These are phyloP conservation scores for Lasiurus cinereus DNA, from an alignment of 2,113 vertebrate species.

Conservation along the genomic window DNA sequence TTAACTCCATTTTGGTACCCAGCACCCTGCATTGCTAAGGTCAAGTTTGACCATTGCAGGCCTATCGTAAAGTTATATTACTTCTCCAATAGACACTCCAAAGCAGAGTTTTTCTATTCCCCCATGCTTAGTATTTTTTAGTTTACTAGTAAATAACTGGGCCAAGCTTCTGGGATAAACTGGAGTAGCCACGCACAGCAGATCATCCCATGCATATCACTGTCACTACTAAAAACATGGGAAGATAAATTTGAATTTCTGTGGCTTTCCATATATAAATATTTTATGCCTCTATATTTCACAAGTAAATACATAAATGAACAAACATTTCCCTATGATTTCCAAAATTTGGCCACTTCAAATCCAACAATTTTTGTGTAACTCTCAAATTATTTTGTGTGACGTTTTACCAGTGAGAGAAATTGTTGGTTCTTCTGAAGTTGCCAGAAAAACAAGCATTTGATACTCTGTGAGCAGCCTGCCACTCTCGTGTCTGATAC, in stretches of 20 bases:
- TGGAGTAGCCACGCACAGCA: not conserved
- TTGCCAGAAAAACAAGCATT: not conserved
- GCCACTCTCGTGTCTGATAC: not conserved
- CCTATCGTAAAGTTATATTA: not conserved
- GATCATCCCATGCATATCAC: not conserved
- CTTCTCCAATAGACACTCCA: not conserved
- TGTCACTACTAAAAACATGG: not conserved
- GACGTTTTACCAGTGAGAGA: not conserved
- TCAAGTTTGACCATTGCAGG: not conserved
- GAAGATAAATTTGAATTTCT: not conserved
- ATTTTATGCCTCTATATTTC: not conserved
- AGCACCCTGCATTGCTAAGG: not conserved
- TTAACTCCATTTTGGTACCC: not conserved
- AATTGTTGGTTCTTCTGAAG: slow-evolving; percentile 8
- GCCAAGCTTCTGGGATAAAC: not conserved
- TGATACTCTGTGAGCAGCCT: not conserved
- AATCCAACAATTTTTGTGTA: not conserved
- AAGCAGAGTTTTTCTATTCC: not conserved
- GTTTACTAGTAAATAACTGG: slow-evolving; percentile 21
- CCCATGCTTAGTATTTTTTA: not conserved
- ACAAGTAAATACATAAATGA: not conserved
- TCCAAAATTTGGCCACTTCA: not conserved
- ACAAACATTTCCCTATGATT: not conserved
- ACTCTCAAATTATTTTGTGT: slow-evolving; percentile 6
- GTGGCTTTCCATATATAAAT: not conserved